Conservation (phyloP, 2,797 vertebrate genomes). For the Lacerta viridis region DNA sequence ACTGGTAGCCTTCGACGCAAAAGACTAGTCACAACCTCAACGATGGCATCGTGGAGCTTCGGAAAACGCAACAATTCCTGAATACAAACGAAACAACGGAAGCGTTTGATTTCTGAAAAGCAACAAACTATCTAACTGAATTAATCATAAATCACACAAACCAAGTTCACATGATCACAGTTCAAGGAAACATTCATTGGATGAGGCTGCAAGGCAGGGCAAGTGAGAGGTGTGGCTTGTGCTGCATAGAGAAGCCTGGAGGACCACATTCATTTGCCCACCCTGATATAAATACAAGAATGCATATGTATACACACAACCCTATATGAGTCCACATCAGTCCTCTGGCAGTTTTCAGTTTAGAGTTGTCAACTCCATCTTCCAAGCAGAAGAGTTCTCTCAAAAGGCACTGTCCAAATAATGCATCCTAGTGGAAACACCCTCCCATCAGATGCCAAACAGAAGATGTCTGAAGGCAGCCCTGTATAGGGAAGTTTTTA, state of each 20-base stretch:
- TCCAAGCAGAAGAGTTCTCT: background rate
- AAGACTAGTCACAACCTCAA: slow-evolving; percentile 97
- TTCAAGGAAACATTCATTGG: too few relatives aligned
- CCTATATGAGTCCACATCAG: background rate
- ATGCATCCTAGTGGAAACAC: too few relatives aligned
- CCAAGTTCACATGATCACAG: background rate
- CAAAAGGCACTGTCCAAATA: background rate
- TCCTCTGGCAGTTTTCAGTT: background rate
- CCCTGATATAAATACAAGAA: background rate
- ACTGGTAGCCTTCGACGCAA: slow-evolving; percentile 94
- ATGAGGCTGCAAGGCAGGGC: too few relatives aligned
- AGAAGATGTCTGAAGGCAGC: too few relatives aligned
- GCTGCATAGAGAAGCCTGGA: background rate
- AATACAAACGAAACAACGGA: slow-evolving; percentile 33
- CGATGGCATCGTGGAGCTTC: slow-evolving; percentile 97
- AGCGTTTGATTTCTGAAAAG: slow-evolving; percentile 3
- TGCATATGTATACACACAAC: background rate
- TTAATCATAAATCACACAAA: background rate
- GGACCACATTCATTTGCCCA: background rate
- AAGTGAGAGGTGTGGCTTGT: too few relatives aligned
- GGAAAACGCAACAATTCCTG: slow-evolving; percentile 97
- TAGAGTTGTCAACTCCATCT: background rate
- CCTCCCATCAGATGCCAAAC: too few relatives aligned
- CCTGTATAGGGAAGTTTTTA: too few relatives aligned
- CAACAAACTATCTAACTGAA: slow-evolving; percentile 20